Base-by-base conservation (phyloP, 2,888 invertebrate genomes). In the Bedellia somnulentella region DNA sequence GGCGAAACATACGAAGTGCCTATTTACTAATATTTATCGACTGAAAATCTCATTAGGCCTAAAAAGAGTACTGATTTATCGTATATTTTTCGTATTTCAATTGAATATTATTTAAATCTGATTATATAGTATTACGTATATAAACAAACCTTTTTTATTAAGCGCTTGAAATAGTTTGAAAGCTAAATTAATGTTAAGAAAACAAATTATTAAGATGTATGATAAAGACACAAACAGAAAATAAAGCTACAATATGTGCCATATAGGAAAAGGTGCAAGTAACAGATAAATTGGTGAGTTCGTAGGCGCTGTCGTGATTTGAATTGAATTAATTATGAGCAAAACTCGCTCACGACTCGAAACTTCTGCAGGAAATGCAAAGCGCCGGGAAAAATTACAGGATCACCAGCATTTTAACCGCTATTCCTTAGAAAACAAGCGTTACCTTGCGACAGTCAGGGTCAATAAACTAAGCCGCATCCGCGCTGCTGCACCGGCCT, bases 11-110 rank as follows among this genome's bases (percentile, higher is more conserved):
- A 59, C 56, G 52, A 60, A 73, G 61, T 59, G 53, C 70, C 70
- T 66, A 59, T 63, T 75, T 54, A 56, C 58, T 70, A 70, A 71
- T 71, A 71, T 71, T 64, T 63, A 64, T 63, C 62, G 56, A 50
- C 30, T 45, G 48, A 41, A 41, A 52, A 58, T 48, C 50, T 54
- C 52, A 47, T 50, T 41, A 40, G 21, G 21, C 35, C n/a, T n/a
- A n/a, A n/a, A n/a, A n/a, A n/a, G n/a, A n/a, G n/a, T n/a, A 21
- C 21, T n/a, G n/a, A 21, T 21, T 21, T n/a, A 21, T 21, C 9
- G 21, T n/a, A 21, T 21, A 21, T 21, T 21, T 8, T n/a, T n/a
- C n/a, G 21, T n/a, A n/a, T 21, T 21, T 21, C 9, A 10, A 21
- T 21, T 3, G 9, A 10, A 8, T 9, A 15, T 3, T 9, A 27